These are phyloP conservation scores for Scyliorhinus canicula DNA, from an alignment of 2,797 vertebrate genomes.

Conservation along the genomic window DNA sequence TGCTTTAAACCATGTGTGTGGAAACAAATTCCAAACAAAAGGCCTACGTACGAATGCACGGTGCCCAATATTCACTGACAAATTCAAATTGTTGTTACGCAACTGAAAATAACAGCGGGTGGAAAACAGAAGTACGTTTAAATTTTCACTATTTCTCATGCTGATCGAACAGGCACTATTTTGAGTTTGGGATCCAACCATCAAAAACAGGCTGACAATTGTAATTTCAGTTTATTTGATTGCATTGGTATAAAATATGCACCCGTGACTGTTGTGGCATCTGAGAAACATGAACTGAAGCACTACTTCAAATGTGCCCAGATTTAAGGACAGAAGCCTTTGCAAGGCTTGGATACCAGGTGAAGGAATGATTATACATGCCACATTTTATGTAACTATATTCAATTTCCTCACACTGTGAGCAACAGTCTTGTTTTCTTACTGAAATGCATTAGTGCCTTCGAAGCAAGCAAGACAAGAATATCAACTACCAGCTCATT, in stretches of 20 bases:
- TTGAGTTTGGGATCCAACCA: background rate
- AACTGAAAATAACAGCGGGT: background rate
- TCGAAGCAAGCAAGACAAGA: background rate
- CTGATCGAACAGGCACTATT: background rate
- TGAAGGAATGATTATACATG: background rate
- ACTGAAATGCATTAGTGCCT: background rate
- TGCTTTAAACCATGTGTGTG: too few relatives aligned
- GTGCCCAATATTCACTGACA: background rate
- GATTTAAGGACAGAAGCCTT: background rate
- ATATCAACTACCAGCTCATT: background rate
- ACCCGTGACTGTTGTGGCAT: background rate
- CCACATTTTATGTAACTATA: background rate
- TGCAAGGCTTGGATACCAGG: background rate
- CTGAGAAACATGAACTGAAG: background rate
- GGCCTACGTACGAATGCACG: background rate
- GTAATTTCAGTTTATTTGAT: background rate
- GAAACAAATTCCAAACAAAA: background rate
- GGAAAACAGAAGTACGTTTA: background rate
- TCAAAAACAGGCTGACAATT: background rate
- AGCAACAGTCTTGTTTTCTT: background rate
- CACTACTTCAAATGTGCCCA: background rate
- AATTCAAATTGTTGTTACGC: background rate
- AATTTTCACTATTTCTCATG: background rate
- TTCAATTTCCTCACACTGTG: background rate
- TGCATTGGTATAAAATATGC: background rate